A percentile compares a stretch with the other conserved stretches of the same genome.
Evolutionary conservation across 2,888 invertebrate genomes (phyloP).

Genomic region (Epiblema foenella): DNA sequence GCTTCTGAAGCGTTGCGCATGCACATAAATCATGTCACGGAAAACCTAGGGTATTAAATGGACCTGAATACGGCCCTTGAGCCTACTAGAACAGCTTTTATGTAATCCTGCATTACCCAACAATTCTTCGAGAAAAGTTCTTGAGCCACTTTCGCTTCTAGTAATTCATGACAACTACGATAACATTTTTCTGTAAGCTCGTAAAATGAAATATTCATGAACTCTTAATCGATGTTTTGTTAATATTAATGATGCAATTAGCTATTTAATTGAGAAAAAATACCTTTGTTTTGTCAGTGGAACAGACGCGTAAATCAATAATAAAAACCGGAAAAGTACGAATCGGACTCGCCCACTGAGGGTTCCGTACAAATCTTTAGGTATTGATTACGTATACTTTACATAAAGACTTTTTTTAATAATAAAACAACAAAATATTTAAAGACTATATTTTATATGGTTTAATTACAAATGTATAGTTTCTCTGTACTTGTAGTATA

Average conservation of each 20-base stretch:
- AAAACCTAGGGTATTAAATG: constrained; percentile 35
- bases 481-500: too few relatives aligned
- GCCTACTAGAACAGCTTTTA: constrained; percentile 31
- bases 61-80: constrained; percentile 40
- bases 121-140: constrained; percentile 36
- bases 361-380: too few relatives aligned
- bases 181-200: constrained; percentile 6
- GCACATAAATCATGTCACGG: constrained; percentile 39
- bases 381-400: too few relatives aligned
- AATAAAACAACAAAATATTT: too few relatives aligned
- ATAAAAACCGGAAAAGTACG: too few relatives aligned
- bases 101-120: constrained; percentile 42
- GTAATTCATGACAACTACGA: constrained; percentile 12
- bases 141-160: constrained; percentile 41
- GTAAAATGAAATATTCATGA: constrained; percentile 29
- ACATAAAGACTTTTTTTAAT: too few relatives aligned
- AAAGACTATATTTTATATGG: too few relatives aligned
- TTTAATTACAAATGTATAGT: too few relatives aligned
- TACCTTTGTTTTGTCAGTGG: background rate
- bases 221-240: background rate
- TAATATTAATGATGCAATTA: background rate
- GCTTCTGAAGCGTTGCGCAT: constrained; percentile 35
- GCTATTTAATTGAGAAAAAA: background rate
- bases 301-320: background rate
- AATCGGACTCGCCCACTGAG: too few relatives aligned